Evolutionary conservation across 2,888 invertebrate genomes (phyloP), one percentile per base, ranked within the genome.

Genomic region (Leucophenga maculata): DNA sequence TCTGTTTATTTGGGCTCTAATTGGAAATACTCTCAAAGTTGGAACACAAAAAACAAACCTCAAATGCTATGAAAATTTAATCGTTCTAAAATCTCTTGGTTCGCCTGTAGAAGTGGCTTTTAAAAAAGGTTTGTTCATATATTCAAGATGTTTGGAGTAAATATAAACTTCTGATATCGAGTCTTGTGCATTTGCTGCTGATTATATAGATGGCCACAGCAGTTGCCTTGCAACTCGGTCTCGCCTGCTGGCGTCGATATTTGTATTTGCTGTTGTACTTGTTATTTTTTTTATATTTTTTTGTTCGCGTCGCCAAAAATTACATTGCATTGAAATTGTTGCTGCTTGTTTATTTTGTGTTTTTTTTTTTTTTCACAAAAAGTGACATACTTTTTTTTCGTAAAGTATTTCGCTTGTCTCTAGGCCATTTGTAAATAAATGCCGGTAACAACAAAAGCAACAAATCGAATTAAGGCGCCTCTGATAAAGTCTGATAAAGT

Each of bases 381-480:
- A 50, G 50, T 57, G 57, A 64, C 62, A 64, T 22, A 64, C 62
- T 46, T 64, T 64, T 64, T 31, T 14, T 48, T 22, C 14, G n/a
- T 11, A 57, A n/a, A 14, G n/a, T 46, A 46, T 46, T 46, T 46
- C 31, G 57, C 60, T 16, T 22, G 62, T 46, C 62, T 64, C 46
- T 46, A 46, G 62, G 46, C 62, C 46, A 64, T 60, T 16, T 39
- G 14, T 20, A 64, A 64, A 39, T 39, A 39, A 26, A 64, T 46
- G 62, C 62, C 62, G 62, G 46, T 46, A 57, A 26, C 26, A 57
- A 57, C 31, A 57, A 22, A 14, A 14, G 26, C 22, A 46, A 64
- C 62, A 62, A 39, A 39, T 39, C 39, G 39, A 39, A 6, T 3
- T 8, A 8, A 39, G 39, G 39, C 39, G 39, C 9, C 39, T 11